Conservation (phyloP, 2,797 vertebrate genomes). For the Hoplostethus atlanticus region DNA sequence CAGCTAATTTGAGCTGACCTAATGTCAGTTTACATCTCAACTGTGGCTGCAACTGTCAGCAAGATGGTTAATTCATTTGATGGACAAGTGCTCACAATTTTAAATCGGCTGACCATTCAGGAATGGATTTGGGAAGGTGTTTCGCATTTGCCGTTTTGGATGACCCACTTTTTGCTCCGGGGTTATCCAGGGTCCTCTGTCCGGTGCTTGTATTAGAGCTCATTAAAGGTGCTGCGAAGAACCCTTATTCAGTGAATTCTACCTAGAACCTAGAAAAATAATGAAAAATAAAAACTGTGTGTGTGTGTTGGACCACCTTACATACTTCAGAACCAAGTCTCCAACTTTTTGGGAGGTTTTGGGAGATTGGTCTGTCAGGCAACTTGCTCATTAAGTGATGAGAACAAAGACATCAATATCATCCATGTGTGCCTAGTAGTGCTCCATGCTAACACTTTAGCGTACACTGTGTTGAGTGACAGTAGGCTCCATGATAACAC, state of each 20-base stretch:
- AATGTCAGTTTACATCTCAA: neutral
- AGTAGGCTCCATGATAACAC: too few relatives aligned
- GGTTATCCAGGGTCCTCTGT: neutral
- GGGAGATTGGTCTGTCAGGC: too few relatives aligned
- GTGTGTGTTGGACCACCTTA: too few relatives aligned
- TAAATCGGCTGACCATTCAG: slow-evolving; percentile 25
- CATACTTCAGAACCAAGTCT: too few relatives aligned
- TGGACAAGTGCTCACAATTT: slow-evolving; percentile 23
- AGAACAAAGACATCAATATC: too few relatives aligned
- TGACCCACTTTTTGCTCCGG: slow-evolving; percentile 68
- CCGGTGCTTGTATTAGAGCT: neutral
- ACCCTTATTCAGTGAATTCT: neutral
- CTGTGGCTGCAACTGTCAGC: neutral
- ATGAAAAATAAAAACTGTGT: neutral
- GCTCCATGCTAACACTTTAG: too few relatives aligned
- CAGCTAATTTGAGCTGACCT: neutral
- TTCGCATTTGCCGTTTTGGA: slow-evolving; percentile 40
- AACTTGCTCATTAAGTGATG: too few relatives aligned
- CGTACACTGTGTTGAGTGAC: too few relatives aligned
- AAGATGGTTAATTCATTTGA: slow-evolving; percentile 9
- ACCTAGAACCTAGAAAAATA: neutral
- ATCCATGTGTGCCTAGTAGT: too few relatives aligned
- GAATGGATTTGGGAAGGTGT: slow-evolving; percentile 23
- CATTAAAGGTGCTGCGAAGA: neutral
- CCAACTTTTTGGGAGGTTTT: too few relatives aligned